Percentiles rank a stretch among this genome's conserved stretches.
These are phyloP conservation scores for Aphelinus certus DNA, from an alignment of 1,140 invertebrate species.

Conservation along the genomic window DNA sequence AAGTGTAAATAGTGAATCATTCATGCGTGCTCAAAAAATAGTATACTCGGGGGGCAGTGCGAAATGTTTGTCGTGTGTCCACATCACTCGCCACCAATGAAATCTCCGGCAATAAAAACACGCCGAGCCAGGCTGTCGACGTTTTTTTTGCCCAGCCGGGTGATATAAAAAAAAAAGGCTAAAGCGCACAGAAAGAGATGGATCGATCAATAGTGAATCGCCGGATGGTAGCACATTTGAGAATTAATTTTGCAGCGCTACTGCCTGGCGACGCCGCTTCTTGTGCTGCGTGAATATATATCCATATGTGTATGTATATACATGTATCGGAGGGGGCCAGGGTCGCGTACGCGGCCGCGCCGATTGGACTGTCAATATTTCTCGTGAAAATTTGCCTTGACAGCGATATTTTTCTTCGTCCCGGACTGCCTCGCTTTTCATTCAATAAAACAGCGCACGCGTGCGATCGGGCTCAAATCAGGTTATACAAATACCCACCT, in stretches of 20 bases:
- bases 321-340: too few relatives aligned
- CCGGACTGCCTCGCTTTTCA: background rate
- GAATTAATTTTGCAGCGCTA: conserved; percentile 12
- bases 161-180: background rate
- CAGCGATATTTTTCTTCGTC: conserved; percentile 23
- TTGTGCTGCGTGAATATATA: too few relatives aligned
- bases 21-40: too few relatives aligned
- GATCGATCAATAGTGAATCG: background rate
- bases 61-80: too few relatives aligned
- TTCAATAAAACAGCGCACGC: background rate
- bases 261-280: background rate
- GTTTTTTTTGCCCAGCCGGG: background rate
- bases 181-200: background rate
- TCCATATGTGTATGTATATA: too few relatives aligned
- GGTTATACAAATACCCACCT: conserved; percentile 19
- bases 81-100: background rate
- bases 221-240: conserved; percentile 6
- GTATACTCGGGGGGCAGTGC: too few relatives aligned
- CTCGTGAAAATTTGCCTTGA: conserved; percentile 13
- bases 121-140: background rate
- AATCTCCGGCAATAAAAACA: background rate
- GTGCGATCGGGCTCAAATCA: background rate
- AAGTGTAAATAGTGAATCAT: conserved; percentile 1
- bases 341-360: background rate
- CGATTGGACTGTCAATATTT: conserved; percentile 29